phyloP scores from a whole-genome alignment of 2,888 invertebrate genomes.

The Alentia gelatinosa region DNA sequence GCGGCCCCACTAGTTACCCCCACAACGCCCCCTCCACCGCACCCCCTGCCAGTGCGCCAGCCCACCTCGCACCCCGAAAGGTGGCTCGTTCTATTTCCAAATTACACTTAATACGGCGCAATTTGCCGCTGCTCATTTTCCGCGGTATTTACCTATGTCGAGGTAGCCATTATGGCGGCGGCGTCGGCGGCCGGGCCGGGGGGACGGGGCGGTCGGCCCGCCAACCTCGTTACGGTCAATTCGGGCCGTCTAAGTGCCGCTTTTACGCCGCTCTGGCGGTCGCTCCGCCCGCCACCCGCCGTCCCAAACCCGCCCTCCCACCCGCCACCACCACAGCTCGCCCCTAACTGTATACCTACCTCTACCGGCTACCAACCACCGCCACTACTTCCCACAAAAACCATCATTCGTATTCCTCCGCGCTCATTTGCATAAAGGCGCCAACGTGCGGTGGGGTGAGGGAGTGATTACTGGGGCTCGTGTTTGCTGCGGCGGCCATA shows the following conservation, averaged over 20 bases:
- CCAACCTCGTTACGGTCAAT: slow-evolving; percentile 44
- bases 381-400: not conserved
- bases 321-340: not conserved
- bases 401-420: not conserved
- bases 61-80: slow-evolving; percentile 26
- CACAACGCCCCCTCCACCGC: not conserved
- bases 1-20: not conserved
- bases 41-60: not conserved
- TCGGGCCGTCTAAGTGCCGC: slow-evolving; percentile 25
- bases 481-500: slow-evolving; percentile 31
- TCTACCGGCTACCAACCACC: not conserved
- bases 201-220: not conserved
- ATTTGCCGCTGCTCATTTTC: slow-evolving; percentile 49
- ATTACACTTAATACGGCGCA: slow-evolving; percentile 42
- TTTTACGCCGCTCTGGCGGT: slow-evolving; percentile 13
- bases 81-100: slow-evolving; percentile 50
- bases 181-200: not conserved
- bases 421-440: slow-evolving; percentile 42
- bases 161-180: slow-evolving; percentile 18
- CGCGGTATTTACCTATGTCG: slow-evolving; percentile 49
- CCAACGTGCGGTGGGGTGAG: not conserved
- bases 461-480: slow-evolving; percentile 27
- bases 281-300: not conserved
- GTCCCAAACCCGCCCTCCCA: not conserved
- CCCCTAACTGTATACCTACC: not conserved